Conservation (phyloP, 2,888 invertebrate species). For the Melinopterus prodromus region DNA sequence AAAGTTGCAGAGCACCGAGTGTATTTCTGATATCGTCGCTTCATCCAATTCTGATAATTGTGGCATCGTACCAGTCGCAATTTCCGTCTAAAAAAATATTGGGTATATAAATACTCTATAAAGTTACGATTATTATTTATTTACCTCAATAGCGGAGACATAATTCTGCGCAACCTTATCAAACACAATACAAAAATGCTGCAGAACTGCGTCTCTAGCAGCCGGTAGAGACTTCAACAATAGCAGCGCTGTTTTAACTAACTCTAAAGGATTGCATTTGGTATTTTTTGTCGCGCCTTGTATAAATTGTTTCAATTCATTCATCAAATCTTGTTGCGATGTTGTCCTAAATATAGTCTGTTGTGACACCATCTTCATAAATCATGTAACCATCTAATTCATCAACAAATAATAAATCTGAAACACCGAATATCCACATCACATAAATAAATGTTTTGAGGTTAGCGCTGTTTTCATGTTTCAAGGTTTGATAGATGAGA, state of each 20-base stretch:
- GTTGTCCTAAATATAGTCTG: constrained; percentile 43
- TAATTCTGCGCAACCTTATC: constrained; percentile 83
- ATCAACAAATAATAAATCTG: not conserved
- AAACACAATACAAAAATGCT: constrained; percentile 86
- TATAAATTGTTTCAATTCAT: constrained; percentile 72
- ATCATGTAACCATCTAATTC: not conserved
- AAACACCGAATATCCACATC: not conserved
- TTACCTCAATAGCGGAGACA: constrained; percentile 73
- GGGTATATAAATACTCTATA: not conserved
- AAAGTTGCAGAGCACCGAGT: constrained; percentile 72
- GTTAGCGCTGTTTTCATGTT: not conserved
- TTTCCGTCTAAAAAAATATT: constrained; percentile 53
- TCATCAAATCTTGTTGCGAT: constrained; percentile 58
- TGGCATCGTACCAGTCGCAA: constrained; percentile 56
- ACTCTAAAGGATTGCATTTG: constrained; percentile 69
- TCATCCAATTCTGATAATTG: constrained; percentile 64
- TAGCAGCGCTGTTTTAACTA: constrained; percentile 73
- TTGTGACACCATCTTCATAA: constrained; percentile 32
- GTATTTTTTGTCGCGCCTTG: constrained; percentile 69
- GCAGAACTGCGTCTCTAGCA: constrained; percentile 86
- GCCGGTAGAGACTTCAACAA: constrained; percentile 86
- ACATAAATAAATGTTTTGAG: not conserved
- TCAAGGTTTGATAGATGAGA: not conserved
- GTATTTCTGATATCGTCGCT: constrained; percentile 69
- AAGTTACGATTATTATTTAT: constrained; percentile 4